These are phyloP conservation scores for Anhinga anhinga DNA, from an alignment of 2,113 vertebrate species.

Conservation along the genomic window DNA sequence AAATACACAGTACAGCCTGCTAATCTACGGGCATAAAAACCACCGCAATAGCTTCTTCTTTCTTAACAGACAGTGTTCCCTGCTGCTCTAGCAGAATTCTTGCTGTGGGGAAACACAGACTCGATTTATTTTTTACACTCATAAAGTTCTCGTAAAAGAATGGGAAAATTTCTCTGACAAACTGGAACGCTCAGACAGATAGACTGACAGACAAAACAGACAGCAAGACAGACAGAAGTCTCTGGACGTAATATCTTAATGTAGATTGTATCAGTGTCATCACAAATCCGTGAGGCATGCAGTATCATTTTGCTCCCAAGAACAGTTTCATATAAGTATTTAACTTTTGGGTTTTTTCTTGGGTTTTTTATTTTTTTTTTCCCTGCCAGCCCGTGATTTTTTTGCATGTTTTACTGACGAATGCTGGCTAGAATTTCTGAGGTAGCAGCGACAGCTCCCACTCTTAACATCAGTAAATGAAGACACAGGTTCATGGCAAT, in stretches of 20 bases:
- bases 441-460: not conserved
- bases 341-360: not conserved
- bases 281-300: not conserved
- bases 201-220: not conserved
- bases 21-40: not conserved
- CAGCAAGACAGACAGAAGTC: not conserved
- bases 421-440: not conserved
- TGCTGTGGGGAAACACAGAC: not conserved
- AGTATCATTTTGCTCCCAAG: constrained; percentile 44
- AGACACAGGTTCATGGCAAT: not conserved
- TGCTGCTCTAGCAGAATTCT: not conserved
- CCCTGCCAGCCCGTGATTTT: not conserved
- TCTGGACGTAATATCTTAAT: not conserved
- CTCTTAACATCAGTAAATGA: constrained; percentile 8
- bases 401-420: not conserved
- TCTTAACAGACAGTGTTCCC: not conserved
- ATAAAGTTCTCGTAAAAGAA: not conserved
- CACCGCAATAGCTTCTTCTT: not conserved
- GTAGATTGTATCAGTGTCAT: not conserved
- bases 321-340: constrained; percentile 36
- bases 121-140: not conserved
- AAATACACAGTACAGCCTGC: not conserved
- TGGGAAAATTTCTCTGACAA: not conserved
- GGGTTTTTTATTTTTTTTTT: not conserved
- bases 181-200: not conserved